Conservation (phyloP, 2,797 vertebrate species). For the Hoplostethus mediterraneus region DNA sequence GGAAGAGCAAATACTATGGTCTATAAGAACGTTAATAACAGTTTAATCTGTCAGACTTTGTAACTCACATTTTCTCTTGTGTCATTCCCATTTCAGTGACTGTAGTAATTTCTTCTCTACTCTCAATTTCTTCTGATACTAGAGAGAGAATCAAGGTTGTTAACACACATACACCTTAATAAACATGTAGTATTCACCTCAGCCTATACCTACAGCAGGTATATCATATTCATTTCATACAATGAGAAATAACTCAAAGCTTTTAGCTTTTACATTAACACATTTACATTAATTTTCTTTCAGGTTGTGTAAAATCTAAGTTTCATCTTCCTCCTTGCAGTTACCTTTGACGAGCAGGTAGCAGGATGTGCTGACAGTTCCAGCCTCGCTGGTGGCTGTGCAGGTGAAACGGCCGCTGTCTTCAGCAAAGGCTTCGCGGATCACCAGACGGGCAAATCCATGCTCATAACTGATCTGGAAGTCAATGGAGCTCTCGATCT, state of each 20-base stretch:
- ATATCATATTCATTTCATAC: background rate
- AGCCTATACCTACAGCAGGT: too few species aligned
- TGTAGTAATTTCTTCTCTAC: slow-evolving; percentile 84
- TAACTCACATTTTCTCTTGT: slow-evolving; percentile 88
- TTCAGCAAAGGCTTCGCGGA: slow-evolving; percentile 95
- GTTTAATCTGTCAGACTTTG: background rate
- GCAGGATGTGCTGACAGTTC: slow-evolving; percentile 93
- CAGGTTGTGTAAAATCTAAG: background rate
- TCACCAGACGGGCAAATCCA: slow-evolving; percentile 89
- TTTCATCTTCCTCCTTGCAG: too few species aligned
- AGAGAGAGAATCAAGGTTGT: slow-evolving; percentile 47
- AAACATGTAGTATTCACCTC: too few species aligned
- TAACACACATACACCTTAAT: too few species aligned
- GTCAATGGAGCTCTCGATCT: slow-evolving; percentile 94
- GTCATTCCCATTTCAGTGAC: slow-evolving; percentile 43
- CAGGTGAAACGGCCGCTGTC: slow-evolving; percentile 96
- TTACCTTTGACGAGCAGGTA: slow-evolving; percentile 83
- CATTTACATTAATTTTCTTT: too few species aligned
- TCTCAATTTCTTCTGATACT: slow-evolving; percentile 95
- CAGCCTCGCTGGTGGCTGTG: slow-evolving; percentile 93
- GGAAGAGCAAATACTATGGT: background rate
- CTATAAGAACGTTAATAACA: background rate
- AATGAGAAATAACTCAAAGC: too few species aligned
- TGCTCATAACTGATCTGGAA: slow-evolving; percentile 92
- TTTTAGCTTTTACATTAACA: too few species aligned